Conservation (phyloP, 2,797 vertebrate species). For the Acridotheres tristis region DNA sequence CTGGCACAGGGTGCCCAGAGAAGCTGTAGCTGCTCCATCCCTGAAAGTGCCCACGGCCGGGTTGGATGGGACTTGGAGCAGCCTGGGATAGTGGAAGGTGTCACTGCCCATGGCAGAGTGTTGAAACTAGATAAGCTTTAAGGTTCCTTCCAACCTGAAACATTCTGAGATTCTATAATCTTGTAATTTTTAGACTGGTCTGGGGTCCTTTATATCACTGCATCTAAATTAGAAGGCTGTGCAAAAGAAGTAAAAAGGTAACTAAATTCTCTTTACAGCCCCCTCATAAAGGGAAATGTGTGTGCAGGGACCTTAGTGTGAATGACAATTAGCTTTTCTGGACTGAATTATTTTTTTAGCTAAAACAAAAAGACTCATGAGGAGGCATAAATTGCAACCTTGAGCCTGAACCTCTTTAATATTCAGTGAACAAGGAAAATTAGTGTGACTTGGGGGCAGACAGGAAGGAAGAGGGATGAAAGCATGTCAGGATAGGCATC, state of each 20-base stretch:
- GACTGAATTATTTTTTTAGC: not conserved
- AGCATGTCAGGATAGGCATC: not conserved
- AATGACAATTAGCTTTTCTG: not conserved
- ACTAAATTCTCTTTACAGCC: not conserved
- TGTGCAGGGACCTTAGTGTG: not conserved
- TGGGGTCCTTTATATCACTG: not conserved
- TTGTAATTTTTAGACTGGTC: not conserved
- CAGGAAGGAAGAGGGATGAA: not conserved
- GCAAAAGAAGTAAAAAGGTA: not conserved
- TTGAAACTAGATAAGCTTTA: not conserved
- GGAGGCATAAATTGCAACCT: not conserved
- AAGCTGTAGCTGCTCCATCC: not conserved
- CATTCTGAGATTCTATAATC: not conserved
- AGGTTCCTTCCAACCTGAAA: not conserved
- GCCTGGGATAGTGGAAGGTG: not conserved
- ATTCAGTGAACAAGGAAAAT: not conserved
- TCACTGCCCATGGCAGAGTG: not conserved
- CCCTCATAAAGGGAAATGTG: not conserved
- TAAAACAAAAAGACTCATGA: not conserved
- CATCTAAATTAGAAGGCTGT: not conserved
- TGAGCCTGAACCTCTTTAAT: not conserved
- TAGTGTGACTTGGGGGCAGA: not conserved
- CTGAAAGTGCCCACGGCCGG: rapidly evolving
- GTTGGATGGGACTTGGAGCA: not conserved
- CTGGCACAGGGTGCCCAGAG: not conserved